These are phyloP conservation scores for Troides helena DNA, from an alignment of 2,888 invertebrate species.

Conservation along the genomic window DNA sequence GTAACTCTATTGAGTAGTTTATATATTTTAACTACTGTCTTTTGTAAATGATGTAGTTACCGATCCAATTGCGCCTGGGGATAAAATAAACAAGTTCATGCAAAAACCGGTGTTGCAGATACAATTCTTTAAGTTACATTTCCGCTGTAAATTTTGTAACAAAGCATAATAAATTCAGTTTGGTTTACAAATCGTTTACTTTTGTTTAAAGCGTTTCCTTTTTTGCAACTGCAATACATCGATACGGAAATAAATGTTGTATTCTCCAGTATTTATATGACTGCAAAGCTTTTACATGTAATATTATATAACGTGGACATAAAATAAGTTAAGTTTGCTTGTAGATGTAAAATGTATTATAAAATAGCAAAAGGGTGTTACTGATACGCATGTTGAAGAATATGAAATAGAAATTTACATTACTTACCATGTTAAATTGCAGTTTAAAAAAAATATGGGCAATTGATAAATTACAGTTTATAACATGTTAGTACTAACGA, in stretches of 20 bases:
- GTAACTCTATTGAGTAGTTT: too few species aligned
- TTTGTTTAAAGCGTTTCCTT: conserved; percentile 3
- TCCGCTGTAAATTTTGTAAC: conserved; percentile 24
- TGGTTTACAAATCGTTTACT: conserved; percentile 9
- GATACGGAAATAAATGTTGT: neutral
- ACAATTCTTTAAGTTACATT: conserved; percentile 11
- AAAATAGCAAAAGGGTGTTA: neutral
- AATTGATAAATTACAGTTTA: too few species aligned
- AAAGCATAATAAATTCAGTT: conserved; percentile 19
- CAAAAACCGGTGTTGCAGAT: conserved; percentile 23
- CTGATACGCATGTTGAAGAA: too few species aligned
- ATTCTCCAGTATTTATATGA: neutral
- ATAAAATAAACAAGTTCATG: conserved; percentile 13
- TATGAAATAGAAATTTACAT: too few species aligned
- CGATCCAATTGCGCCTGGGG: neutral
- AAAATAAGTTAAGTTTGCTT: neutral
- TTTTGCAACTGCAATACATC: neutral
- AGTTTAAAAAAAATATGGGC: too few species aligned
- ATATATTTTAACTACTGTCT: too few species aligned
- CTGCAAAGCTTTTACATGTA: neutral
- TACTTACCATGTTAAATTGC: too few species aligned
- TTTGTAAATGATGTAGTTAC: too few species aligned
- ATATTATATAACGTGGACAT: neutral
- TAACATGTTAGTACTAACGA: too few species aligned
- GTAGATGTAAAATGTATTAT: neutral